These are phyloP conservation scores for Rhagium mordax DNA, from an alignment of 2,888 invertebrate genomes.

Conservation along the genomic window DNA sequence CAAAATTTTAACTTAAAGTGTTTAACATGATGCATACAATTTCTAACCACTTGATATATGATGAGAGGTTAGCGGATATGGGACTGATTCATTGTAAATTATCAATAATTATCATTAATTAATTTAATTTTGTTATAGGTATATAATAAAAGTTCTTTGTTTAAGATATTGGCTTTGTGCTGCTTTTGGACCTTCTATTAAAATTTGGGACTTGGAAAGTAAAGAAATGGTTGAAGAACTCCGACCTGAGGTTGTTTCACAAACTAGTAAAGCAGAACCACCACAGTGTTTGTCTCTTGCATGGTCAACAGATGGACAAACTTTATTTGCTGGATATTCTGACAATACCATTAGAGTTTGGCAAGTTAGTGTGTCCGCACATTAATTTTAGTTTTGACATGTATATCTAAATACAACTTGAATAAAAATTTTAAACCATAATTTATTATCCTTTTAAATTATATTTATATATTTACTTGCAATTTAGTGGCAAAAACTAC, in stretches of 20 bases:
- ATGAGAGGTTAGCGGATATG: slow-evolving; percentile 70
- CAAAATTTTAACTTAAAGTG: slow-evolving; percentile 7
- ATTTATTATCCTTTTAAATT: too few species aligned
- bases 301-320: slow-evolving; percentile 99
- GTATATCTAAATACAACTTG: slow-evolving; percentile 8
- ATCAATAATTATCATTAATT: too few species aligned
- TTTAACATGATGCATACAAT: slow-evolving; percentile 56
- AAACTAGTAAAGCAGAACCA: slow-evolving; percentile 87
- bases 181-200: slow-evolving; percentile 97
- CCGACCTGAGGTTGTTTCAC: slow-evolving; percentile 92
- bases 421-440: slow-evolving; percentile 25
- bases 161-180: slow-evolving; percentile 96
- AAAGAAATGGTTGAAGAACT: slow-evolving; percentile 99
- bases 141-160: slow-evolving; percentile 29
- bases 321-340: slow-evolving; percentile 98
- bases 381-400: slow-evolving; percentile 61
- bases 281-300: slow-evolving; percentile 97
- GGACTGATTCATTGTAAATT: too few species aligned
- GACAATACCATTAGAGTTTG: slow-evolving; percentile 98
- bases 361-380: slow-evolving; percentile 94
- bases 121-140: neutral
- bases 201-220: slow-evolving; percentile 99
- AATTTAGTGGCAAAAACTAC: too few species aligned
- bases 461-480: too few species aligned
- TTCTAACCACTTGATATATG: slow-evolving; percentile 64